Conservation (phyloP, 1,140 invertebrate species). For the Leptinotarsa undecemlineata region DNA sequence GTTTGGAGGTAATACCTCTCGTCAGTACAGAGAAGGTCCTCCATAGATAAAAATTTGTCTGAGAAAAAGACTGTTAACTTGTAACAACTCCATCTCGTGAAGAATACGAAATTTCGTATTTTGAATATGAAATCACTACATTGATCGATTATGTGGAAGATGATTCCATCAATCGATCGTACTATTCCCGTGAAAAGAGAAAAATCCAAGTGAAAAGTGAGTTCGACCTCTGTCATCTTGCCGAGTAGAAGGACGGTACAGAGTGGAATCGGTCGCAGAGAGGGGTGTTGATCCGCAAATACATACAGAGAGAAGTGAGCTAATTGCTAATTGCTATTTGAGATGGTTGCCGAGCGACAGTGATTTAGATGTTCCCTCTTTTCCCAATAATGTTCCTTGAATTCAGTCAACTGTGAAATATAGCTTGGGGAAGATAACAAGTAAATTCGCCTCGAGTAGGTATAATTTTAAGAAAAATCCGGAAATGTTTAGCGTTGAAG, state of each 20-base stretch:
- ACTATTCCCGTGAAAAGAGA: too few relatives aligned
- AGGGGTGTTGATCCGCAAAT: slow-evolving; percentile 31
- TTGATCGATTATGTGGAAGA: too few relatives aligned
- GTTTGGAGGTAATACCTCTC: too few relatives aligned
- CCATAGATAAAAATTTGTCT: too few relatives aligned
- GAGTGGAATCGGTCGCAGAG: slow-evolving; percentile 15
- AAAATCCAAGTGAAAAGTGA: too few relatives aligned
- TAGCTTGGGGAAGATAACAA: slow-evolving; percentile 36
- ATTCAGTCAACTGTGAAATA: slow-evolving; percentile 45
- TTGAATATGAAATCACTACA: too few relatives aligned
- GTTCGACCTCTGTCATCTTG: too few relatives aligned
- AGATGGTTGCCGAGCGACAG: slow-evolving; percentile 45
- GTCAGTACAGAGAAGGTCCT: too few relatives aligned
- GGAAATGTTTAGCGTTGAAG: background rate
- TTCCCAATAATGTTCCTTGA: slow-evolving; percentile 36
- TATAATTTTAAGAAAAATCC: slow-evolving; percentile 6
- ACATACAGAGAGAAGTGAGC: slow-evolving; percentile 34
- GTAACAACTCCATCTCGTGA: too few relatives aligned
- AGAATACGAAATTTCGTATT: too few relatives aligned
- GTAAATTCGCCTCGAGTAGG: slow-evolving; percentile 1
- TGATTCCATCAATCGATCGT: too few relatives aligned
- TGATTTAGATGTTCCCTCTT: slow-evolving; percentile 36
- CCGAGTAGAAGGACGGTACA: background rate
- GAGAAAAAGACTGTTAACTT: too few relatives aligned
- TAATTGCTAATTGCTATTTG: slow-evolving; percentile 45